A percentile compares a stretch with the other conserved stretches of the same genome.
phyloP scores from a whole-genome alignment of 1,140 invertebrate genomes.

The Pomacea maculata region DNA sequence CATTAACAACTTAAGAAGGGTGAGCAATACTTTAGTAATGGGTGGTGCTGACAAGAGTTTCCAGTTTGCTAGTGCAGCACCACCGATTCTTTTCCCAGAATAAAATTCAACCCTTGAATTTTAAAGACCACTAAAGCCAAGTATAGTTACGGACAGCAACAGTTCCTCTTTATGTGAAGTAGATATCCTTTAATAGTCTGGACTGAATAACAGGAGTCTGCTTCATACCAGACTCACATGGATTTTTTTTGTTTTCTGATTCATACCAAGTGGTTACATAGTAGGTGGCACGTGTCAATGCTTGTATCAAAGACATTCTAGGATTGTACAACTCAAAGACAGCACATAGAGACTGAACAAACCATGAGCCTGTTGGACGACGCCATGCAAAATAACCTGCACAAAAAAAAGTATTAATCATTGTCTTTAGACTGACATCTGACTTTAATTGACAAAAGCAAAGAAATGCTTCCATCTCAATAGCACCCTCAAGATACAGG shows the following conservation, averaged over 20 bases:
- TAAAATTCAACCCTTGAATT: too few relatives aligned
- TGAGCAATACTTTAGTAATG: too few relatives aligned
- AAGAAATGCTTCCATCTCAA: too few relatives aligned
- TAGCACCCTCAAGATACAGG: too few relatives aligned
- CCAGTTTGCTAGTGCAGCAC: too few relatives aligned
- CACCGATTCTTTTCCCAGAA: too few relatives aligned
- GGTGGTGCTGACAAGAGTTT: too few relatives aligned
- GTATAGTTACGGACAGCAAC: too few relatives aligned
- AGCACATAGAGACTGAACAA: slow-evolving; percentile 87
- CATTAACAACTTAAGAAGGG: too few relatives aligned
- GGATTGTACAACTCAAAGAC: slow-evolving; percentile 74
- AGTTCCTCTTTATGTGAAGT: not conserved
- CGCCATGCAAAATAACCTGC: slow-evolving; percentile 92
- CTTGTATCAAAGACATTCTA: slow-evolving; percentile 78
- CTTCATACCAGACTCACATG: slow-evolving; percentile 88
- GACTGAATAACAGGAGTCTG: slow-evolving; percentile 67
- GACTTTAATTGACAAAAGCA: too few relatives aligned
- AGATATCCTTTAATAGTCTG: slow-evolving; percentile 30
- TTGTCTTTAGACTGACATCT: too few relatives aligned
- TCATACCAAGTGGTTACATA: slow-evolving; percentile 88
- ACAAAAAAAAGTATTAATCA: not conserved
- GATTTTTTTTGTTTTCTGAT: slow-evolving; percentile 78
- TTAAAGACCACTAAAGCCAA: too few relatives aligned
- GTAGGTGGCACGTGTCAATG: slow-evolving; percentile 87
- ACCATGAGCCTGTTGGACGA: slow-evolving; percentile 91